Evolutionary conservation across 2,888 invertebrate genomes (phyloP).

Genomic region (Hofmannophila pseudospretella): DNA sequence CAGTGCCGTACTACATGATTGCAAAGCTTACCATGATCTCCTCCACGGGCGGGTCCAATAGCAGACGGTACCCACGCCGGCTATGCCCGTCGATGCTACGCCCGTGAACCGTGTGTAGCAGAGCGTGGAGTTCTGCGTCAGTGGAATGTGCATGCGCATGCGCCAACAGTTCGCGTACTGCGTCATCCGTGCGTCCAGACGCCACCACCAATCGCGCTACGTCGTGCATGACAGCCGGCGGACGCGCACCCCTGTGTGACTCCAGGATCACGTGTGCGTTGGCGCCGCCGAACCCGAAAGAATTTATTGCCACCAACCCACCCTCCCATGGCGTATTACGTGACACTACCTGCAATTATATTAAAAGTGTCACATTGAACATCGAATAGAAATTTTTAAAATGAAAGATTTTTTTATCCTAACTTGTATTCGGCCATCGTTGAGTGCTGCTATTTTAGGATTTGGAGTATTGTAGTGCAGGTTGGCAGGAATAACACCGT

Average conservation of each 20-base stretch:
- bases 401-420: too few relatives aligned
- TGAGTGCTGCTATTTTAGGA: conserved; percentile 91
- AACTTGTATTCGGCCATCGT: conserved; percentile 90
- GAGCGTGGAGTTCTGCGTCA: conserved; percentile 85
- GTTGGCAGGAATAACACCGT: conserved; percentile 92
- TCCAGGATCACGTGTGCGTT: conserved; percentile 93
- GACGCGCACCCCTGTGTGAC: conserved; percentile 82
- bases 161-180: conserved; percentile 81
- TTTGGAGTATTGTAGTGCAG: conserved; percentile 93
- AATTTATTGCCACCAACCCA: conserved; percentile 95
- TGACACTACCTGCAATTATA: conserved; percentile 82
- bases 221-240: conserved; percentile 45
- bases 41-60: conserved; percentile 64
- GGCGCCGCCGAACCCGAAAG: conserved; percentile 98
- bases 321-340: conserved; percentile 91
- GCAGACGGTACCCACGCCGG: conserved; percentile 88
- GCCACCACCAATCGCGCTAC: conserved; percentile 80
- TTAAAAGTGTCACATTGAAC: conserved; percentile 1
- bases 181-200: conserved; percentile 89
- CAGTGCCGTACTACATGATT: too few relatives aligned
- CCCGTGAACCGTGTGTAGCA: conserved; percentile 86
- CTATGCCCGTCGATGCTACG: conserved; percentile 85
- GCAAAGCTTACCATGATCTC: conserved; percentile 20
- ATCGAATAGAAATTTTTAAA: too few relatives aligned
- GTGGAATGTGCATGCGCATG: conserved; percentile 77